Percentiles rank a stretch among this genome's conserved stretches.
Conservation (phyloP, 2,888 invertebrate genomes). For the Eulithis prunata region DNA sequence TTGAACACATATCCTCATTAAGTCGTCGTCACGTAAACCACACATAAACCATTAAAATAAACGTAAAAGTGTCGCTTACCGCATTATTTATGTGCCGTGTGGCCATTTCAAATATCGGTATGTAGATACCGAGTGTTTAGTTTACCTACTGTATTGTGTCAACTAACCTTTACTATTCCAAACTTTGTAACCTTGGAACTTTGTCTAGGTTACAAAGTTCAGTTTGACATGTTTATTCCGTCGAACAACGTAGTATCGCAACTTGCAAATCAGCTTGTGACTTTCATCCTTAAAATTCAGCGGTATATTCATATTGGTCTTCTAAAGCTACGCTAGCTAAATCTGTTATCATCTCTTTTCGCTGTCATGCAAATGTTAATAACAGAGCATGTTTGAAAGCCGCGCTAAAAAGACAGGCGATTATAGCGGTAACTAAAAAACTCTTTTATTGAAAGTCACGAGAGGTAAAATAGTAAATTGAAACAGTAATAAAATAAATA, state of each 20-base stretch:
- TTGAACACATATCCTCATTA: constrained; percentile 46
- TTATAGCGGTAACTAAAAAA: background rate
- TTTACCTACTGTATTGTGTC: background rate
- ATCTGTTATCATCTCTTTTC: too few species aligned
- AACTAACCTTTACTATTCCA: constrained; percentile 10
- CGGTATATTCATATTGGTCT: too few species aligned
- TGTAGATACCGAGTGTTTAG: constrained; percentile 3
- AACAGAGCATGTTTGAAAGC: too few species aligned
- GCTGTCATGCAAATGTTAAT: too few species aligned
- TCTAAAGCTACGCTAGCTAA: too few species aligned
- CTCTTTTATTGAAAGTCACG: background rate
- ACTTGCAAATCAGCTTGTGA: background rate
- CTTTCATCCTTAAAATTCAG: background rate
- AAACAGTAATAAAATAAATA: background rate
- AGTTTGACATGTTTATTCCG: background rate
- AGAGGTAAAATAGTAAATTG: background rate
- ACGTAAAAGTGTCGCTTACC: constrained; percentile 56
- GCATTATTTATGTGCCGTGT: constrained; percentile 46
- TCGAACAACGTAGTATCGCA: background rate
- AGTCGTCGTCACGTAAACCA: constrained; percentile 37
- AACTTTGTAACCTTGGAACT: constrained; percentile 3
- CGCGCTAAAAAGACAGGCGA: too few species aligned
- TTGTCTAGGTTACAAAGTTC: background rate
- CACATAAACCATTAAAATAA: constrained; percentile 52
- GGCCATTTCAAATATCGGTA: constrained; percentile 25